Evolutionary conservation across 2,888 invertebrate genomes (phyloP), one percentile per base, ranked within the genome.

Genomic region (Lithophane socia): DNA sequence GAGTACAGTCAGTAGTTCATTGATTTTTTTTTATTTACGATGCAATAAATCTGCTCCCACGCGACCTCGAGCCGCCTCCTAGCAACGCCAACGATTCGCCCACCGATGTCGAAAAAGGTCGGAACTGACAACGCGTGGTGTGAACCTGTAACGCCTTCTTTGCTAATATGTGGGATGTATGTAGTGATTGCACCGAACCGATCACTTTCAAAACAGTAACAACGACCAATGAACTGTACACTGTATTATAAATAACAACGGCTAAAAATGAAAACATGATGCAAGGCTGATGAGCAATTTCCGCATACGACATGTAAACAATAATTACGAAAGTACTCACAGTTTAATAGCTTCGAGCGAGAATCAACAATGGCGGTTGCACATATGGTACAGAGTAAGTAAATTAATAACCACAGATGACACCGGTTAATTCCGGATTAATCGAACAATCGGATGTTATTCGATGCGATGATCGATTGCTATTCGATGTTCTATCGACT

Each of bases 1-100:
- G 80, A 87, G 86, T 82, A 76, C 73, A 77, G 81, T 68, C 87
- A 82, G 80, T 88, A 89, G 90, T 92, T 90, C 92, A 93, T 92
- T 92, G 91, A 90, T 85, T 86, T 86, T 92, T 92, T 87, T 93
- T 92, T 92, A 92, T 92, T 92, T 91, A 92, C 91, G 91, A 90
- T 90, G 92, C 89, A 90, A 94, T 93, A 93, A 92, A 92, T 92
- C 88, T 86, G 86, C 91, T 91, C 93, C 92, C 92, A 92, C 94
- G 90, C 91, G 87, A 79, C 84, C 83, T 83, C 83, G 79, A 67
- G 73, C 88, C 88, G 88, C 88, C 87, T 91, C 89, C 89, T 90
- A 91, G 90, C 89, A 91, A 91, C 90, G 83, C 81, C 89, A 91
- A 91, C 90, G 83, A 81, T 71, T 86, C 91, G 89, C 86, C 87